Base-by-base conservation (phyloP, 2,797 vertebrate species). In the Oceanodroma leucorhoa region DNA sequence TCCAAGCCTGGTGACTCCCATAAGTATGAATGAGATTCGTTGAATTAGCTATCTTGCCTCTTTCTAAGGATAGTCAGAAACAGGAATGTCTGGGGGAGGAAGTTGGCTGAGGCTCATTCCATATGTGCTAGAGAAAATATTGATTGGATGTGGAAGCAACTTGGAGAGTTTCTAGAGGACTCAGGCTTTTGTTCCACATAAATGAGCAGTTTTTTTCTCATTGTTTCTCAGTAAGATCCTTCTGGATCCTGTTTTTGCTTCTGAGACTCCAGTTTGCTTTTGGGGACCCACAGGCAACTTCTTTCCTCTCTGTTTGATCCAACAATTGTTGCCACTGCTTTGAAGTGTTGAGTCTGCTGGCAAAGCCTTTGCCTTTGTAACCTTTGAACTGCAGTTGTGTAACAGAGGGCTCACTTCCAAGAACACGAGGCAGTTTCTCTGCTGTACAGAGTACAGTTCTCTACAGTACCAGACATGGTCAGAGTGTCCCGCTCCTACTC, bases 121-220 rank as follows among this genome's bases (percentile, higher is more conserved):
- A 73, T 95, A 93, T 95, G 95, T 75, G 86, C 71, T 75, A 92
- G 83, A 90, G 95, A 94, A 97, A 97, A 94, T 84, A 96, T 88
- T 96, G 91, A 84, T 83, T 87, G 93, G 85, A 82, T 93, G 53
- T 79, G 41, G 88, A 96, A 90, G 90, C 66, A 90, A 34, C 88
- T 94, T 92, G 71, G 80, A 96, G 75, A 84, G 88, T 88, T 94
- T 72, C 94, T 94, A 93, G 77, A 94, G 94, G 91, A 70, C 60
- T 91, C 11, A 0, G 64, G 83, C 83, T 94, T 94, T 96, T 96
- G 91, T 94, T 96, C 80, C 57, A n/a, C 40, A 77, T 60, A 84
- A 94, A 83, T 32, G 58, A 91, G 73, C 23, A 9, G 10, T 5
- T 60, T 5, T 80, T 88, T 71, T 10, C 62, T 90, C 69, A 84